Base-by-base conservation (phyloP, 2,888 invertebrate genomes). In the Sesia apiformis region DNA sequence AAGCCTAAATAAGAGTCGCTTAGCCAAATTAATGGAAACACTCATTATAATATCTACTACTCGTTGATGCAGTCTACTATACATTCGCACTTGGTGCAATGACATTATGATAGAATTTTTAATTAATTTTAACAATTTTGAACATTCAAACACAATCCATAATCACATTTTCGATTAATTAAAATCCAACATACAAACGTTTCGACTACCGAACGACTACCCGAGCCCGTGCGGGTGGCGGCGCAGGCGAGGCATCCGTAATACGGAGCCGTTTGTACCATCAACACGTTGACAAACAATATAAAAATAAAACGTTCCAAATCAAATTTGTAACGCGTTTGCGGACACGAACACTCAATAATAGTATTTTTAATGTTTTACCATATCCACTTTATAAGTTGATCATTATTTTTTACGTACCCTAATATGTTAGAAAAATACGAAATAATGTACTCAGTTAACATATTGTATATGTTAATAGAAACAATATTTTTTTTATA, bases 391-490 rank as follows among this genome's bases (percentile, higher is more conserved):
- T 78, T 79, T 78, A 70, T 69, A 80, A 83, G 80, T 83, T 82
- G 83, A 78, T 72, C 72, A 69, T 77, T 78, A 77, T 73, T 74
- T 76, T 81, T 78, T 76, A 76, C 77, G 76, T 81, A 84, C 69
- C 66, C 78, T 81, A 84, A 81, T 76, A 75, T 79, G 74, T 76
- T 88, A 88, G 86, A 88, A 88, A 88, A 88, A 88, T 88, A 88
- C 83, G 85, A 87, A 88, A 86, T 79, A 78, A 87, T 86, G 84
- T 85, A 87, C 86, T 86, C 76, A 81, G 81, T 85, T 84, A 87
- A 88, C 88, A 88, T 87, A 88, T 88, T 78, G 80, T 79, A 87
- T 87, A 88, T 87, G 87, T 87, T 87, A 87, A 84, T 87, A 85
- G 85, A 88, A 84, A 84, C 7, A 84, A 84, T 86, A 88, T 86